Evolutionary conservation across 2,113 vertebrate species (phyloP).

Genomic region (Aepyceros melampus): DNA sequence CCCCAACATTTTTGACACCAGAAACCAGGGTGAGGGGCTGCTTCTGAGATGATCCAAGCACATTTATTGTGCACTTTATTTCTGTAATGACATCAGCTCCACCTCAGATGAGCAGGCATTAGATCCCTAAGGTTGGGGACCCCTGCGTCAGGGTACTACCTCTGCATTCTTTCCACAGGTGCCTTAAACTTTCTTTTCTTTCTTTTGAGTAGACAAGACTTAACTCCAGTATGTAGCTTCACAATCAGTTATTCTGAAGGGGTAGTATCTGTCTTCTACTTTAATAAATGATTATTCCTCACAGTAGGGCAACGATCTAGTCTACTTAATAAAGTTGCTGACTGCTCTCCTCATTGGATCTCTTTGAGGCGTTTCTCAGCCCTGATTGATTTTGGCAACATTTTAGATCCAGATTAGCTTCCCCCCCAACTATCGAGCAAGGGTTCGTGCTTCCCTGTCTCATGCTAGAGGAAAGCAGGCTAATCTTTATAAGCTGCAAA

Average conservation of each 20-base stretch:
- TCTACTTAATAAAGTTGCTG: slow-evolving; percentile 1
- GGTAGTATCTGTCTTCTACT: neutral
- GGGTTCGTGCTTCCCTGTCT: neutral
- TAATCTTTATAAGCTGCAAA: neutral
- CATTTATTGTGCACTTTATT: neutral
- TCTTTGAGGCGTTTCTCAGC: neutral
- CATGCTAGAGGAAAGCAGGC: neutral
- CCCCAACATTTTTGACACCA: neutral
- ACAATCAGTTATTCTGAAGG: neutral
- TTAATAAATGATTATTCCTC: neutral
- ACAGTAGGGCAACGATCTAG: neutral
- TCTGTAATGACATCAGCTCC: neutral
- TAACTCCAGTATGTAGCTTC: neutral
- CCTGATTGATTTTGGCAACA: neutral
- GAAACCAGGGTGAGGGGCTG: neutral
- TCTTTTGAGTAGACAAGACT: neutral
- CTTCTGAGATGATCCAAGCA: neutral
- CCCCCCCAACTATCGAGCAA: neutral
- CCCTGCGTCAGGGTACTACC: neutral
- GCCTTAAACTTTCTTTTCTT: neutral
- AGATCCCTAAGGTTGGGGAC: neutral
- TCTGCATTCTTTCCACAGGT: neutral
- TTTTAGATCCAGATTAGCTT: slow-evolving; percentile 15
- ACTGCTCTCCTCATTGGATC: neutral
- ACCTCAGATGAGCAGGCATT: neutral